Percentiles rank a stretch among this genome's conserved stretches.
These are phyloP conservation scores for Lytechinus variegatus DNA, from an alignment of 35 echinoderm and acorn worm genomes.

Conservation along the genomic window DNA sequence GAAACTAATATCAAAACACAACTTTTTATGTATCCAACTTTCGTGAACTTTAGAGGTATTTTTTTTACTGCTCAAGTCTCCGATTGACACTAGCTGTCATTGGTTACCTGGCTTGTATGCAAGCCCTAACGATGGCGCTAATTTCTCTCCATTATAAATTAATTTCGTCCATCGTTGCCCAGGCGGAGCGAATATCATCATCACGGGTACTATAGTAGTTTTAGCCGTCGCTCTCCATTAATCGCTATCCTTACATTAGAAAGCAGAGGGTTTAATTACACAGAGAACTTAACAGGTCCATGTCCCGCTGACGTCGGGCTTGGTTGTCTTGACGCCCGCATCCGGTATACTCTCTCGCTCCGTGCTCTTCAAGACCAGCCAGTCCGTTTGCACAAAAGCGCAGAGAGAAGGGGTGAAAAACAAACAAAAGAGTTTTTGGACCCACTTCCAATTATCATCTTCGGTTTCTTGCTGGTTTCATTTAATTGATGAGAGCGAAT, in stretches of 20 bases:
- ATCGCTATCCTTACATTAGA: neutral
- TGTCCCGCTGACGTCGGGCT: neutral
- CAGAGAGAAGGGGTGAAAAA: neutral
- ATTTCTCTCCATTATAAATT: slow-evolving; percentile 37
- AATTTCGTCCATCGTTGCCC: slow-evolving; percentile 27
- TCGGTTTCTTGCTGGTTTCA: neutral
- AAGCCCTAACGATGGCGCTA: neutral
- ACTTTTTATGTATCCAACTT: neutral
- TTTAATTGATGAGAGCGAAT: slow-evolving; percentile 8
- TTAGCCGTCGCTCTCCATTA: slow-evolving; percentile 30
- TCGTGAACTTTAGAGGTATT: neutral
- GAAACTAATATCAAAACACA: neutral
- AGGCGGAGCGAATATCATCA: slow-evolving; percentile 29
- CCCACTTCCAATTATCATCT: slow-evolving; percentile 18
- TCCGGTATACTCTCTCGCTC: neutral
- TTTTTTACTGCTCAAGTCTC: neutral
- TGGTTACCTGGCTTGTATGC: slow-evolving; percentile 1
- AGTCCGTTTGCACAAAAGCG: neutral
- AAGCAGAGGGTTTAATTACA: slow-evolving; percentile 29
- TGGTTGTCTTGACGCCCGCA: neutral
- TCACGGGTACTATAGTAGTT: neutral
- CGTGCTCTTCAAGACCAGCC: neutral
- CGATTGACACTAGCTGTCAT: neutral
- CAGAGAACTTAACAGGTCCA: slow-evolving; percentile 1
- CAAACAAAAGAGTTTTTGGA: neutral